Percentiles rank a stretch among this genome's conserved stretches.
phyloP scores from a whole-genome alignment of 92 coral and sea anemone species.

The Epizoanthus scotinus region DNA sequence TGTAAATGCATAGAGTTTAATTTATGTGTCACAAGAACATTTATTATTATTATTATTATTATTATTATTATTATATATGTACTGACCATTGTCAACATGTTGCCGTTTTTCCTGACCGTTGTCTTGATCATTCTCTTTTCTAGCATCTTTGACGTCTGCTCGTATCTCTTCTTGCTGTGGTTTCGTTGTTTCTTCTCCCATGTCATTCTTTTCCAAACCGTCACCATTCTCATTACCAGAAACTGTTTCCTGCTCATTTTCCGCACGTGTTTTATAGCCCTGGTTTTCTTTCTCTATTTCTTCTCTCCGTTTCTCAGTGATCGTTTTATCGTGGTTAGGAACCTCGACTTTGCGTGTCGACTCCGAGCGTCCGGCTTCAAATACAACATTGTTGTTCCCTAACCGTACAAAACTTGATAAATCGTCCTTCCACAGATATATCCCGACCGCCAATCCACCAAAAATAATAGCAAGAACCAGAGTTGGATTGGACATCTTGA shows the following conservation, averaged over 20 bases:
- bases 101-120: no score
- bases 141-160: no score
- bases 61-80: no score
- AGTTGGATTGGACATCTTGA: conserved; percentile 22
- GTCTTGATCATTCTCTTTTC: no score
- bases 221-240: not conserved
- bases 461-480: conserved; percentile 14
- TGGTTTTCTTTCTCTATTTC: not conserved
- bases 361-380: not conserved
- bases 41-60: no score
- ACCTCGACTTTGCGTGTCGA: not conserved
- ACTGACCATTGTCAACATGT: no score
- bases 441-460: conserved; percentile 31
- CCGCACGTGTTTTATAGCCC: not conserved
- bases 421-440: conserved; percentile 31
- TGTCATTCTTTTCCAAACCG: not conserved
- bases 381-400: not conserved
- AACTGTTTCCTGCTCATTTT: not conserved
- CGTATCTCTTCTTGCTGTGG: no score
- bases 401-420: not conserved
- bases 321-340: not conserved
- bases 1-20: no score
- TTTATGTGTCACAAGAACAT: no score
- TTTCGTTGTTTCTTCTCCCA: not conserved
- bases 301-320: not conserved